Conservation (phyloP, 2,113 vertebrate genomes). For the Nothoprocta pentlandii region DNA sequence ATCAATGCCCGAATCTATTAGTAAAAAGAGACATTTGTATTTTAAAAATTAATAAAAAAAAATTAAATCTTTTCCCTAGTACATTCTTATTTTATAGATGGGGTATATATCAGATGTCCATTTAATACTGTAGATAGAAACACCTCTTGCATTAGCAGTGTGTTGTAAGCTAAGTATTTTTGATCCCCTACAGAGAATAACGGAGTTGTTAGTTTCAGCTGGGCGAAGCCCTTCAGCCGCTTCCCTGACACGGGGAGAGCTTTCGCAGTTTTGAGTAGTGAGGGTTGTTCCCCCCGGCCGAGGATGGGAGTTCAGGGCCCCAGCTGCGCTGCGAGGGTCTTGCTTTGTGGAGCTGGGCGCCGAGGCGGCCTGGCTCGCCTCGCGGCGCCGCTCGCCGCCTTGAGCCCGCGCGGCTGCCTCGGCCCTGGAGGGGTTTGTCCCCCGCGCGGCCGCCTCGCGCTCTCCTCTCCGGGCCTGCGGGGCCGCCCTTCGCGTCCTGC, state of each 20-base stretch:
- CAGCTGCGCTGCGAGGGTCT: background rate
- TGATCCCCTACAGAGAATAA: background rate
- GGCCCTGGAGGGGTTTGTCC: background rate
- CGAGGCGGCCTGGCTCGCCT: background rate
- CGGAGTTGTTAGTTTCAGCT: background rate
- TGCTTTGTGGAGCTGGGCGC: background rate
- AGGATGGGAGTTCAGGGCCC: background rate
- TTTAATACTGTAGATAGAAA: background rate
- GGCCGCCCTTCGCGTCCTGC: fast-evolving
- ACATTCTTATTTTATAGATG: background rate
- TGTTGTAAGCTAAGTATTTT: background rate
- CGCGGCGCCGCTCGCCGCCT: background rate
- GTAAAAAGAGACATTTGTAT: background rate
- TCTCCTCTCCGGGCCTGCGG: background rate
- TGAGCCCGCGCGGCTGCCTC: background rate
- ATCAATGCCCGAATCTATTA: background rate
- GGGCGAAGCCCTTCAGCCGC: too few species aligned
- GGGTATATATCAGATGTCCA: background rate
- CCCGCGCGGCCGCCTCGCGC: background rate
- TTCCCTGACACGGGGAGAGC: background rate
- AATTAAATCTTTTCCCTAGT: background rate
- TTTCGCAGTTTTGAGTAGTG: too few species aligned
- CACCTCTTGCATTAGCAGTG: background rate
- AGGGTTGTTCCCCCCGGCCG: background rate
- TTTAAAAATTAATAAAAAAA: background rate